A percentile compares a stretch with the other conserved stretches of the same genome.
phyloP scores from a whole-genome alignment of 1,140 invertebrate genomes.

The Papilio polyxenes region DNA sequence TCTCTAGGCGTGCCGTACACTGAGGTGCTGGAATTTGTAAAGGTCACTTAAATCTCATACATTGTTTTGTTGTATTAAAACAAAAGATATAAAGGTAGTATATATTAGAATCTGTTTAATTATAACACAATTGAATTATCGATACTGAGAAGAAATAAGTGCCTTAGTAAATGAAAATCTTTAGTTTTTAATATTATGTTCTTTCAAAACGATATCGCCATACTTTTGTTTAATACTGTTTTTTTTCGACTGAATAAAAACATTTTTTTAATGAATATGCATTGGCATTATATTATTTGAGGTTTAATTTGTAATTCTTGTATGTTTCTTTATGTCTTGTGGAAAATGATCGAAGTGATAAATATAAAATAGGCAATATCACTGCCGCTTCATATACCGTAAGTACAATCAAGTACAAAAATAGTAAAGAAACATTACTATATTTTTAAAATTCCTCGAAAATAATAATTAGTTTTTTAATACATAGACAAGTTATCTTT shows the following conservation, averaged over 20 bases:
- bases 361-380: conserved; percentile 2
- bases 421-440: neutral
- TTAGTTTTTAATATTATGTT: too few relatives aligned
- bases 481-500: too few relatives aligned
- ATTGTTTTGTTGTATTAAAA: neutral
- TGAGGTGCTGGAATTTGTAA: conserved; percentile 9
- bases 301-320: neutral
- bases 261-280: too few relatives aligned
- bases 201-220: too few relatives aligned
- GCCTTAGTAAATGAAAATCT: too few relatives aligned
- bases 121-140: too few relatives aligned
- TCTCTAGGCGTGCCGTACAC: neutral
- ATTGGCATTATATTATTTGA: too few relatives aligned
- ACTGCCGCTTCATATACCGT: too few relatives aligned
- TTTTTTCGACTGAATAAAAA: too few relatives aligned
- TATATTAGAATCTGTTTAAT: neutral
- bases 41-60: conserved; percentile 10
- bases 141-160: too few relatives aligned
- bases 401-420: neutral
- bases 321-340: neutral
- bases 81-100: neutral
- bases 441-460: neutral
- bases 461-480: too few relatives aligned
- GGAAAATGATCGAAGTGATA: neutral
- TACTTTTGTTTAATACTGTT: too few relatives aligned